Evolutionary conservation across 2,888 invertebrate genomes (phyloP).

Genomic region (Orthonevra nobilis): DNA sequence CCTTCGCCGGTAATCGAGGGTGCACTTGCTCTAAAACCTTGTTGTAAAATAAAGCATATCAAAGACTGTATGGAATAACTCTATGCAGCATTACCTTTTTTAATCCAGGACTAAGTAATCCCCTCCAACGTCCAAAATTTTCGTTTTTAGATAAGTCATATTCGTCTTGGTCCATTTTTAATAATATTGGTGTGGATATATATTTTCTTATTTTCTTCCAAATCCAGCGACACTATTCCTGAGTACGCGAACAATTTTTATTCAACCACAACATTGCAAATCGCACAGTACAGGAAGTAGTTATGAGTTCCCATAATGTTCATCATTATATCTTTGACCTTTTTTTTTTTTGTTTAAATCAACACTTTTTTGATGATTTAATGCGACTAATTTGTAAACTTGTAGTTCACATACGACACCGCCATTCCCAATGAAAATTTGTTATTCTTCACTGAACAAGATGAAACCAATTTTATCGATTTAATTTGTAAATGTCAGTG

Average conservation of each 20-base stretch:
- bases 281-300: too few relatives aligned
- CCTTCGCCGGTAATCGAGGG: constrained; percentile 90
- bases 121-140: constrained; percentile 95
- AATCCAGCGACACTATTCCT: too few relatives aligned
- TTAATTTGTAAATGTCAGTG: constrained; percentile 47
- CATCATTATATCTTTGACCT: constrained; percentile 15
- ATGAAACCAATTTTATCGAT: constrained; percentile 57
- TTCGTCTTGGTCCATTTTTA: constrained; percentile 72
- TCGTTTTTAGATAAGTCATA: constrained; percentile 93
- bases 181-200: constrained; percentile 61
- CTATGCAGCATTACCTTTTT: constrained; percentile 85
- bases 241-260: too few relatives aligned
- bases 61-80: too few relatives aligned
- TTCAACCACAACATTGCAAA: too few relatives aligned
- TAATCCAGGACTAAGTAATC: constrained; percentile 91
- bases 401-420: constrained; percentile 52
- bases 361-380: constrained; percentile 15
- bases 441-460: constrained; percentile 56
- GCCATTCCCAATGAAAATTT: constrained; percentile 65
- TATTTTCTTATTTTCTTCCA: constrained; percentile 26
- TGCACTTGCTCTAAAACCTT: constrained; percentile 95
- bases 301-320: constrained; percentile 30
- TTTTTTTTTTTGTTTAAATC: constrained; percentile 9
- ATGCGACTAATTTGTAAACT: constrained; percentile 25
- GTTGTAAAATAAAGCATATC: too few relatives aligned